These are phyloP conservation scores for Umimayanthus chanpuru DNA, from an alignment of 92 coral and sea anemone species.

Conservation along the genomic window DNA sequence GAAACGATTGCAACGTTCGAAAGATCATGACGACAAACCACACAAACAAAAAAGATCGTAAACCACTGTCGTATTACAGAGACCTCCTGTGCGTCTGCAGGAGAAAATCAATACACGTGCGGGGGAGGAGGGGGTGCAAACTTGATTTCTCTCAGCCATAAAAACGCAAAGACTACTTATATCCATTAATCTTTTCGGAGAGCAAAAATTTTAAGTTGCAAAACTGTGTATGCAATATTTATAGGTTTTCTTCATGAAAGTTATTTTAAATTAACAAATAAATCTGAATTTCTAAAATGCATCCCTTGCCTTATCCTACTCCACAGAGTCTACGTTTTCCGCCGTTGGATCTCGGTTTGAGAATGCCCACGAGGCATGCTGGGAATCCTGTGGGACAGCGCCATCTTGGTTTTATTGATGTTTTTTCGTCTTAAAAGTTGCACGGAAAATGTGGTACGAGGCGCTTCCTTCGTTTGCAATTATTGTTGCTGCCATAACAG, in stretches of 20 bases:
- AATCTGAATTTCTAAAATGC: too few species aligned
- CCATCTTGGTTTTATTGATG: conserved; percentile 10
- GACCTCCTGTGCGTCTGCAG: too few species aligned
- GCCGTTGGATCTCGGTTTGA: background rate
- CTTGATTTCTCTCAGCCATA: too few species aligned
- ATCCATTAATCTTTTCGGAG: background rate
- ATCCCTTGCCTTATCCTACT: background rate
- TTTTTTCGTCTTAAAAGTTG: background rate
- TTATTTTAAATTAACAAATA: too few species aligned
- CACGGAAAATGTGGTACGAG: conserved; percentile 92
- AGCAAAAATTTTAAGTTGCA: background rate
- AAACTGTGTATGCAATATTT: too few species aligned
- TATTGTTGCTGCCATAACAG: conserved; percentile 86
- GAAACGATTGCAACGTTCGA: background rate
- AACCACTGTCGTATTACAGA: background rate
- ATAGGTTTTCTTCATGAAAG: background rate
- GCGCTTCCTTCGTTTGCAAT: conserved; percentile 91
- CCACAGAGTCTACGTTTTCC: background rate
- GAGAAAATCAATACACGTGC: background rate
- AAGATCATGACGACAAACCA: background rate
- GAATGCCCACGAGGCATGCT: conserved; percentile 19
- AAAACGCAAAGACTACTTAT: too few species aligned
- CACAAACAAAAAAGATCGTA: background rate
- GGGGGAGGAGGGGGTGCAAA: background rate
- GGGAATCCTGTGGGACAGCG: background rate